phyloP scores from a whole-genome alignment of 2,888 invertebrate genomes.

The Drosophila vallismaia region DNA sequence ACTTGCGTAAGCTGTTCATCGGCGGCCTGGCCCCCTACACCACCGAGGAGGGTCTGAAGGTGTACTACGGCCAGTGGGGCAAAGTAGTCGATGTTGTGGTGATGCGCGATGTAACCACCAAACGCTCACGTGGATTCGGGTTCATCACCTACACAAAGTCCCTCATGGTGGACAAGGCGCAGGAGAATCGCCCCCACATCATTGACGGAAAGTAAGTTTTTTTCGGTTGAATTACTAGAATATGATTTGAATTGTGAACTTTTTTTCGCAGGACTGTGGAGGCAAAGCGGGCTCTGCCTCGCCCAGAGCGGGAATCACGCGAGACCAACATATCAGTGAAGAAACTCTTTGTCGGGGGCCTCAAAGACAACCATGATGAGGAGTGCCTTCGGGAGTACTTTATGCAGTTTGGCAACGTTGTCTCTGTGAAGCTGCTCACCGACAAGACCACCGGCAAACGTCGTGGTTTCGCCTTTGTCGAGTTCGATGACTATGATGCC shows the following conservation, averaged over 20 bases:
- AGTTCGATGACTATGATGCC: slow-evolving; percentile 98
- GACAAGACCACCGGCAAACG: slow-evolving; percentile 97
- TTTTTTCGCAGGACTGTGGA: slow-evolving; percentile 90
- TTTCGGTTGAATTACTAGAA: not conserved
- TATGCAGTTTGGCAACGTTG: slow-evolving; percentile 91
- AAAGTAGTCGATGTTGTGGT: slow-evolving; percentile 98
- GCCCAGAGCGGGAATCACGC: slow-evolving; percentile 94
- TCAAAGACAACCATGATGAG: slow-evolving; percentile 96
- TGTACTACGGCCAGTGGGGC: slow-evolving; percentile 98
- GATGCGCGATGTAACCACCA: slow-evolving; percentile 97
- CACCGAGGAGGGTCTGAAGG: slow-evolving; percentile 94
- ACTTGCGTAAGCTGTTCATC: slow-evolving; percentile 95
- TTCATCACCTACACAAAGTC: slow-evolving; percentile 98
- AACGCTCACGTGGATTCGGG: slow-evolving; percentile 97
- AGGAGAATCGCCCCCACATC: slow-evolving; percentile 93
- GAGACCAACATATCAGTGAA: slow-evolving; percentile 97
- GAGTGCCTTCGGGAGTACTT: slow-evolving; percentile 93
- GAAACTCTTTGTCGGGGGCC: slow-evolving; percentile 96
- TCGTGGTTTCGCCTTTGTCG: slow-evolving; percentile 97
- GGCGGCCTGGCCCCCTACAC: slow-evolving; percentile 98
- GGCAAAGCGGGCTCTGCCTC: slow-evolving; percentile 97
- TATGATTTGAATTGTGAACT: not conserved
- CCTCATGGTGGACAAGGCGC: slow-evolving; percentile 98
- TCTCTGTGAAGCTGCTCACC: slow-evolving; percentile 93
- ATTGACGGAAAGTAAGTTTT: slow-evolving; percentile 91